phyloP scores from a whole-genome alignment of 2,888 invertebrate genomes.

The Ctena decussata region DNA sequence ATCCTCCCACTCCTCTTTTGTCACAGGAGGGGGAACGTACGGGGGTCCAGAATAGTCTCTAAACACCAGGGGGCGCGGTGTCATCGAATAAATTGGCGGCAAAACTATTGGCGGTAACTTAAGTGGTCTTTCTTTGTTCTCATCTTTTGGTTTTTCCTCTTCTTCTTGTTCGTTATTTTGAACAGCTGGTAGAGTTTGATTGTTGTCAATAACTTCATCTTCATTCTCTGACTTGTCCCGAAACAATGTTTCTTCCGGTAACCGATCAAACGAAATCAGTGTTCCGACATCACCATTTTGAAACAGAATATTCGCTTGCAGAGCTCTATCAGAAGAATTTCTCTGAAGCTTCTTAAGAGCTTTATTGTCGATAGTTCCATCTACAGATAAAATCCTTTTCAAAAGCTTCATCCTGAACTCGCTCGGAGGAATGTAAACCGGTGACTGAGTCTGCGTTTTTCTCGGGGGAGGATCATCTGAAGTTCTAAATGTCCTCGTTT shows the following conservation, averaged over 20 bases:
- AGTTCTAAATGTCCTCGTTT: constrained; percentile 14
- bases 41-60: constrained; percentile 66
- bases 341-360: constrained; percentile 66
- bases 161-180: constrained; percentile 25
- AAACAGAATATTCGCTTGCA: constrained; percentile 71
- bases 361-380: constrained; percentile 67
- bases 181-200: constrained; percentile 36
- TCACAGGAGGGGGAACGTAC: constrained; percentile 59
- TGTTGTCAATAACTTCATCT: constrained; percentile 17
- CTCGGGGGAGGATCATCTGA: neutral
- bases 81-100: constrained; percentile 70
- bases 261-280: constrained; percentile 69
- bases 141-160: constrained; percentile 24
- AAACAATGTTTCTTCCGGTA: neutral
- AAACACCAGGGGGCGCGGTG: constrained; percentile 67
- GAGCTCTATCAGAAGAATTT: constrained; percentile 64
- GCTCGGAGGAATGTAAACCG: constrained; percentile 66
- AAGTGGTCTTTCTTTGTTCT: constrained; percentile 63
- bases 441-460: constrained; percentile 46
- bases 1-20: constrained; percentile 77
- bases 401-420: constrained; percentile 73
- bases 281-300: constrained; percentile 74
- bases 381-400: constrained; percentile 67
- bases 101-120: constrained; percentile 75
- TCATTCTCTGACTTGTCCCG: constrained; percentile 31